Evolutionary conservation across 2,888 invertebrate genomes (phyloP), one percentile per base, ranked within the genome.

Genomic region (Hydroisotoma schaefferi): DNA sequence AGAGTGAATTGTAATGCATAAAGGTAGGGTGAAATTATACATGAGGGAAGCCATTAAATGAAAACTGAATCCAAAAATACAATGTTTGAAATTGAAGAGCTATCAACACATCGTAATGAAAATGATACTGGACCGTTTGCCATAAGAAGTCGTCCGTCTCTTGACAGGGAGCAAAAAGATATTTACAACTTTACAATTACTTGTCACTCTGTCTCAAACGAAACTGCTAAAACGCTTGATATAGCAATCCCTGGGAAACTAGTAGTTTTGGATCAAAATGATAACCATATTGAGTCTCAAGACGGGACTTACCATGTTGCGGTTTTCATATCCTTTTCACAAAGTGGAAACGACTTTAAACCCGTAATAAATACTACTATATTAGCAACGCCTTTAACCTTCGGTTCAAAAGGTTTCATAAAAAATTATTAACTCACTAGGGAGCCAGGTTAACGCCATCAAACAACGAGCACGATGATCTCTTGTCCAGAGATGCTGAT

Each of bases 261-360:
- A 1, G 38, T 20, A 5, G 61, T 72, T 2, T 57, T 72, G 2
- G 72, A 72, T 61, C 64, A 70, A 37, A 68, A 72, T 57, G 72
- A 72, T 52, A 68, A 65, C 27, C 58, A 59, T 4, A 62, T 69
- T 2, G 27, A 18, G 18, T 44, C 46, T 12, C 59, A 60, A 18
- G 57, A 57, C 46, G 60, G 59, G 22, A 28, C 49, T 6, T 55
- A 48, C 15, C 55, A 62, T 5, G 44, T 38, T 25, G 57, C 43
- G 23, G 58, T 57, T 20, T 59, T 23, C 51, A 29, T 38, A 51
- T 60, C 23, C 55, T 56, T 2, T 37, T 60, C 15, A 15, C 23
- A 22, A 8, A 5, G 3, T 12, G 46, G 15, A 3, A 46, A 46
- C 25, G 5, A 46, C 12, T 46, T 46, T 20, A 6, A 46, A 46